Evolutionary conservation across 2,888 invertebrate species (phyloP), one percentile per base, ranked within the genome.

Genomic region (Sarcophaga subvicina): DNA sequence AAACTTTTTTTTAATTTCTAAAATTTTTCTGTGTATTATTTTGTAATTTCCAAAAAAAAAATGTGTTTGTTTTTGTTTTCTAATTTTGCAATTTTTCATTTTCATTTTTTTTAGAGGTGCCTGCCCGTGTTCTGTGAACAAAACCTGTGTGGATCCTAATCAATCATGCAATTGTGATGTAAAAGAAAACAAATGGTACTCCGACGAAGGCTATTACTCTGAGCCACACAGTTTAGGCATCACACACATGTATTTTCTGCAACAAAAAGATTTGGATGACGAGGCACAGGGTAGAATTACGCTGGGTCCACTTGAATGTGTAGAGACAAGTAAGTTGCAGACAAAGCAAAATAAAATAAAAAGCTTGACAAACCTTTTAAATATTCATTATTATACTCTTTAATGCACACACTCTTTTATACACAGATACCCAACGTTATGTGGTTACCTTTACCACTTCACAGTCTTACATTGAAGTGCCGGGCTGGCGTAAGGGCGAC

Each of bases 361-460:
- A 37, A 47, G 45, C 5, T 6, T 37, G 37, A 14, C 54, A 12
- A 54, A 17, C 54, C 17, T 54, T 14, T 54, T 54, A 54, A 54
- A 54, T 14, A 54, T 54, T 12, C 14, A 54, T 54, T 54, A 54
- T 54, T 12, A 54, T 14, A 14, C 17, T 12, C 4, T 49, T 37
- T 37, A 37, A 37, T 6, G 37, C 8, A 37, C 75, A 11, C 79
- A 49, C 37, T 37, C 22, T 77, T 45, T 89, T 94, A 4, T 12
- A 22, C 64, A 12, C 88, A 97, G 98, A 98, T 93, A 98, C 98
- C 2, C 98, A 98, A 93, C 96, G 97, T 89, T 98, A 97, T 92
- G 98, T 98, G 10, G 98, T 98, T 12, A 98, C 98, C 5, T 98
- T 98, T 91, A 98, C 98, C 70, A 98, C 98, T 1, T 97, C 97